Base-by-base conservation (phyloP, 2,797 vertebrate species). In the Argentina silus region DNA sequence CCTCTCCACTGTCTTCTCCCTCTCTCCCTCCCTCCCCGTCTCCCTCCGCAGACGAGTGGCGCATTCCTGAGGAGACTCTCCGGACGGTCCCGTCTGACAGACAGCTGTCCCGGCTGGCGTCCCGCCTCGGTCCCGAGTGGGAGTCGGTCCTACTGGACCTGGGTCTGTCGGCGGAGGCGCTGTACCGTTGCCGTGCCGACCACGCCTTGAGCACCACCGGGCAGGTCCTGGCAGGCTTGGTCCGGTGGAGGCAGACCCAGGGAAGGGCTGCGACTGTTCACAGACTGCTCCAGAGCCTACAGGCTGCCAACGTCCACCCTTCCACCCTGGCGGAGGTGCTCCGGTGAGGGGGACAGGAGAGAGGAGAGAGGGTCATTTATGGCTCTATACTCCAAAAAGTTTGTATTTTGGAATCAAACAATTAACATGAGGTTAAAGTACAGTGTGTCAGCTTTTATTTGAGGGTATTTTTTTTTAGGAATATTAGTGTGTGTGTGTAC, bases 171-270 rank as follows among this genome's bases (percentile, higher is more conserved):
- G 78, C 89, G 0, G 90, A 85, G 7, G 94, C 95, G 1, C 55
- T 98, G 86, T 96, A 95, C 76, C 92, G 93, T 59, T 98, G 97
- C 72, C 96, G 95, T 67, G 91, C 92, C 57, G 93, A 96, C 76
- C 92, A 98, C 79, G 85, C 87, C 0, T 88, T 94, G 80, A 94
- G 88, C 60, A 62, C 91, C 12, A 95, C 95, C n/a, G 93, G 90
- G 0, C 96, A 97, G 77, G 91, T 93, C 0, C 81, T 98, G 23
- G 93, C 95, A 1, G 96, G 94, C 0, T 93, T 99, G 42, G 83
- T 98, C 10, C 93, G 85, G 66, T 99, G 98, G 98, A 94, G 92
- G 66, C 95, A 93, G 61, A 81, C 84, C 0, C 79, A 86, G 0
- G 98, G 97, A 4, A 92, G 83, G 66, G 83, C 77, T 9, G 97